Percentiles rank a stretch among this genome's conserved stretches.
phyloP scores from a whole-genome alignment of 2,888 invertebrate genomes.

The Stramonita haemastoma region DNA sequence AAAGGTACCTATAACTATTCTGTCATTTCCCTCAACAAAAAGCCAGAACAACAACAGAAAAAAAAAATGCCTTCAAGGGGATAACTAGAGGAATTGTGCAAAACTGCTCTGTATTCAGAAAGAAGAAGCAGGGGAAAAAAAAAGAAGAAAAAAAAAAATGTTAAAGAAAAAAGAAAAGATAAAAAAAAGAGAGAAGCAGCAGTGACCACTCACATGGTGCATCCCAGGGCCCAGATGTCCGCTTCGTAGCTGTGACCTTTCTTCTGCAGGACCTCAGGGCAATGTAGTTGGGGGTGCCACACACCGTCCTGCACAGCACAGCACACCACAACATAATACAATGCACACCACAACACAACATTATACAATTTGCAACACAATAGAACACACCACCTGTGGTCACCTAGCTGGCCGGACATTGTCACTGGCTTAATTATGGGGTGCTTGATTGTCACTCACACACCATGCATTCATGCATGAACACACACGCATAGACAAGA shows the following conservation, averaged over 20 bases:
- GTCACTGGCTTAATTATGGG: too few species aligned
- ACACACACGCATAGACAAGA: too few species aligned
- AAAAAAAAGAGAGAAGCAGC: background rate
- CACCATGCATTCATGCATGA: background rate
- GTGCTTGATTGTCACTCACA: background rate
- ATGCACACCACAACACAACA: conserved; percentile 59
- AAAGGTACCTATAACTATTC: too few species aligned
- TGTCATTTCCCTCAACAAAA: too few species aligned
- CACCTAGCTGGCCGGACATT: too few species aligned
- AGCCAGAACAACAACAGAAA: too few species aligned
- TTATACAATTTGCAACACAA: too few species aligned
- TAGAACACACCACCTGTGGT: too few species aligned
- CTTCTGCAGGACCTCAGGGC: conserved; percentile 82
- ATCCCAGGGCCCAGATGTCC: conserved; percentile 83
- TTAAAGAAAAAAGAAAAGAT: too few species aligned
- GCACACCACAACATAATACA: background rate
- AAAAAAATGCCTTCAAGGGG: too few species aligned
- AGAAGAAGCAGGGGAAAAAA: background rate
- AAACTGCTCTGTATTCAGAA: too few species aligned
- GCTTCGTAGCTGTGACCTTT: conserved; percentile 82
- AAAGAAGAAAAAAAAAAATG: background rate
- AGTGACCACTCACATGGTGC: conserved; percentile 79
- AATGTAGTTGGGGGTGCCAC: conserved; percentile 83
- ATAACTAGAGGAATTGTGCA: too few species aligned
- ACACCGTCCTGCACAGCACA: conserved; percentile 79